Base-by-base conservation (phyloP, 2,113 vertebrate species). In the Macroglossus sobrinus region DNA sequence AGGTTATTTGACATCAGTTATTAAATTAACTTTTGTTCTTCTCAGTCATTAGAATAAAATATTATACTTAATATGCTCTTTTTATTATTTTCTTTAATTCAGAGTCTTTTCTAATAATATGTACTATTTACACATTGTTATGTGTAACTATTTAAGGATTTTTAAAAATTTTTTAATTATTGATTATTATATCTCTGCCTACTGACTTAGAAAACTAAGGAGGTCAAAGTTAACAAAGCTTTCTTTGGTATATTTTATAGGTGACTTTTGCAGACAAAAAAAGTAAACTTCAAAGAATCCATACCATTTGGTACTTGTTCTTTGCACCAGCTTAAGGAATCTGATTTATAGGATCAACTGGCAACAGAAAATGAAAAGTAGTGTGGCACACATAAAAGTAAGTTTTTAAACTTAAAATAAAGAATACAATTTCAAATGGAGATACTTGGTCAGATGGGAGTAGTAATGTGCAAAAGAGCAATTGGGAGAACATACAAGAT, bases 361-460 rank as follows among this genome's bases (percentile, higher is more conserved):
- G 50, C 43, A 94, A 81, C 63, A 97, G 82, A 97, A 97, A 85
- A 99, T 99, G 98, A 99, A 99, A 98, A 99, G 98, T 96, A 98
- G 98, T 11, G 98, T 98, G 80, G 97, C 98, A 26, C 98, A 99
- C 86, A 97, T 98, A 74, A 99, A 98, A 89, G 99, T 99, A 98
- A 98, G 98, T 97, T 3, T 61, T 94, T 22, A 81, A 75, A 64
- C 10, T 50, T 89, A 22, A 10, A 5, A 28, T 57, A 33, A 87
- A 82, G 79, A 81, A 33, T 30, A 71, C 45, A 93, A 1, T 84
- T 93, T 96, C n/a, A 89, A 57, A 74, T 81, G 40, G 84, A 90
- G 38, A 45, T 63, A 26, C 64, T 86, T 53, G 55, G 8, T 35
- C 79, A 84, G 28, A n/a, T 69, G 35, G 30, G 28, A 91, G 21